Percentiles rank a stretch among this genome's conserved stretches.
These are phyloP conservation scores for Caenorhabditis imperialis DNA, from an alignment of 2,888 invertebrate genomes.

Conservation along the genomic window DNA sequence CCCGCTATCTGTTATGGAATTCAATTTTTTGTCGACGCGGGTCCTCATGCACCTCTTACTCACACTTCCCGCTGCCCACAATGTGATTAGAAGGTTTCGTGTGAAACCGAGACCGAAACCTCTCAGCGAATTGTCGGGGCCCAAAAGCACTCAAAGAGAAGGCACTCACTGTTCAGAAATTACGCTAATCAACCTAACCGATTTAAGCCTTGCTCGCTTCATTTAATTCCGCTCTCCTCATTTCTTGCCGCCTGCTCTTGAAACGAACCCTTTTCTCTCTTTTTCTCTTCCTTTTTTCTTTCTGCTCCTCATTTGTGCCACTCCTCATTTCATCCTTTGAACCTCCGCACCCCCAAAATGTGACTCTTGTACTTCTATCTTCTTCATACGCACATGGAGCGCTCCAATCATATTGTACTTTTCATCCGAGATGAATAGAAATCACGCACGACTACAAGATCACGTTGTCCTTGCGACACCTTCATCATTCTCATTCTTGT, in stretches of 20 bases:
- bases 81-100: slow-evolving; percentile 42
- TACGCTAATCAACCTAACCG: slow-evolving; percentile 42
- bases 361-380: slow-evolving; percentile 10
- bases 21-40: slow-evolving; percentile 25
- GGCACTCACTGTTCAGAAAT: slow-evolving; percentile 37
- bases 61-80: slow-evolving; percentile 6
- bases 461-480: too few relatives aligned
- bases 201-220: slow-evolving; percentile 36
- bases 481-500: too few relatives aligned
- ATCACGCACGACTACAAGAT: slow-evolving; percentile 29
- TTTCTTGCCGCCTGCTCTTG: slow-evolving; percentile 20
- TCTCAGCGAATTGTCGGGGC: slow-evolving; percentile 27
- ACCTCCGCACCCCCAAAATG: slow-evolving; percentile 13
- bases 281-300: slow-evolving; percentile 7
- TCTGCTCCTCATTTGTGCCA: slow-evolving; percentile 2
- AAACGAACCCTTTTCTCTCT: slow-evolving; percentile 38
- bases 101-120: slow-evolving; percentile 27
- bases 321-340: slow-evolving; percentile 6
- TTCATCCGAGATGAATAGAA: neutral
- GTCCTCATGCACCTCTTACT: slow-evolving; percentile 3
- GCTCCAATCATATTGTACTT: slow-evolving; percentile 50
- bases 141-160: too few relatives aligned
- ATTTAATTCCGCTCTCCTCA: slow-evolving; percentile 33
- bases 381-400: slow-evolving; percentile 1
- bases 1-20: slow-evolving; percentile 44